These are phyloP conservation scores for Remorina albescens DNA, from an alignment of 2,797 vertebrate species.

Conservation along the genomic window DNA sequence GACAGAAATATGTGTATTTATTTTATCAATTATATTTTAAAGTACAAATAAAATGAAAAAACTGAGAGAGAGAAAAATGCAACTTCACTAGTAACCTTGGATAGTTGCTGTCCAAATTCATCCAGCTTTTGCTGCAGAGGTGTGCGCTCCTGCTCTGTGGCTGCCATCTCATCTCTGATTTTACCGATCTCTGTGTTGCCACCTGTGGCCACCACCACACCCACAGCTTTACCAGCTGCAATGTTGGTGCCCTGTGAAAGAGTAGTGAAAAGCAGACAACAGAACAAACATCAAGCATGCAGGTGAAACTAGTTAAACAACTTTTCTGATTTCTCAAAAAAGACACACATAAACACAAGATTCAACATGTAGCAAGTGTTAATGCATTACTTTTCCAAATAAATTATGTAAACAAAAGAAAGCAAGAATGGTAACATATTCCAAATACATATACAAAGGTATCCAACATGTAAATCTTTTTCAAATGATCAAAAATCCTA, in stretches of 20 bases:
- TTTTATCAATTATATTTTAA: not conserved
- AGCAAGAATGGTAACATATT: not conserved
- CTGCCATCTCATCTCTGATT: conserved; percentile 97
- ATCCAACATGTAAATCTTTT: no score
- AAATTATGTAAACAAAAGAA: not conserved
- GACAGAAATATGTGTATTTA: not conserved
- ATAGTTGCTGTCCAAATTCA: conserved; percentile 97
- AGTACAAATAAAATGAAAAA: not conserved
- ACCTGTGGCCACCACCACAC: conserved; percentile 95
- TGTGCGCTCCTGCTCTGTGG: conserved; percentile 96
- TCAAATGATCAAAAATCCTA: no score
- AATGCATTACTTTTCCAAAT: not conserved
- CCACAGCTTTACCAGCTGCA: conserved; percentile 95
- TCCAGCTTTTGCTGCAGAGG: conserved; percentile 98
- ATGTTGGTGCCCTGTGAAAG: conserved; percentile 94
- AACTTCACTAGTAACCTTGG: conserved; percentile 81
- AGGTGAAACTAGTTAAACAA: conserved; percentile 28
- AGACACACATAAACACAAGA: not conserved
- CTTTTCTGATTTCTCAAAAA: not conserved
- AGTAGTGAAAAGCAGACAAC: not conserved
- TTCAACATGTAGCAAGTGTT: conserved; percentile 1
- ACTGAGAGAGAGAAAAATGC: not conserved
- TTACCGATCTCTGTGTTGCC: conserved; percentile 98
- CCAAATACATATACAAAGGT: not conserved
- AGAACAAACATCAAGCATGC: not conserved